A percentile compares a stretch with the other conserved stretches of the same genome.
phyloP scores from a whole-genome alignment of 1,140 invertebrate genomes.

The fruit fly (Drosophila melanogaster) region Release_6_plus_ISO1_MT NT_033779.5:4162501-4163000 shows the following conservation, averaged over 20 bases:
- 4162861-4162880: slow-evolving; percentile 82
- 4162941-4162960: slow-evolving; percentile 78
- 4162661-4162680: slow-evolving; percentile 49
- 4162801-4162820: slow-evolving; percentile 83
- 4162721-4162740: slow-evolving; percentile 15
- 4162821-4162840: slow-evolving; percentile 82
- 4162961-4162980: slow-evolving; percentile 47
- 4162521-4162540: slow-evolving; percentile 48
- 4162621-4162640: slow-evolving; percentile 28
- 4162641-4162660: slow-evolving; percentile 4
- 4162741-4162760: slow-evolving; percentile 7
- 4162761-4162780: slow-evolving; percentile 42
- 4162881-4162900: slow-evolving; percentile 48
- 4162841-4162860: slow-evolving; percentile 83
- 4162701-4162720: slow-evolving; percentile 27
- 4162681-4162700: slow-evolving; percentile 26
- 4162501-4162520: slow-evolving; percentile 32
- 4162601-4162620: slow-evolving; percentile 41
- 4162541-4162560: slow-evolving; percentile 32
- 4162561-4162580: slow-evolving; percentile 47
- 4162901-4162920: slow-evolving; percentile 58
- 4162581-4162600: slow-evolving; percentile 8
- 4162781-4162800: slow-evolving; percentile 81
- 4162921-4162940: slow-evolving; percentile 70
- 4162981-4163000: not conserved